Conservation (phyloP, 2,888 invertebrate genomes). For the Dicranocentrus wangi region DNA sequence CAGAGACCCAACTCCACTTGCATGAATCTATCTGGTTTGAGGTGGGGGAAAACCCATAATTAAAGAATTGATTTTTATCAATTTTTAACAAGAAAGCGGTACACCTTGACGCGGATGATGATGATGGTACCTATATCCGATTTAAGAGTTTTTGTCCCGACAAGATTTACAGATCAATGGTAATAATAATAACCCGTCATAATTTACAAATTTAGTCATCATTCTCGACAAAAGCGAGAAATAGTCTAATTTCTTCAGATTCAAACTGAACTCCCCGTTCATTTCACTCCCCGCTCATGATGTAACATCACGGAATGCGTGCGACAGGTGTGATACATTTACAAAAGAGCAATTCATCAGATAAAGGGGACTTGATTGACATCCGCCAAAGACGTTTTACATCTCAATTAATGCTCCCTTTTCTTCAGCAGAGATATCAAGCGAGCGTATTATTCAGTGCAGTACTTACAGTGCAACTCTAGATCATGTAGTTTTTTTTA, state of each 20-base stretch:
- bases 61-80: conserved; percentile 46
- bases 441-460: too few species aligned
- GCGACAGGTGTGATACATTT: conserved; percentile 72
- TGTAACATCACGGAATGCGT: conserved; percentile 70
- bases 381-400: conserved; percentile 72
- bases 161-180: neutral
- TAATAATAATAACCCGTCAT: conserved; percentile 36
- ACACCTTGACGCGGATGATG: too few species aligned
- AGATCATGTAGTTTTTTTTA: too few species aligned
- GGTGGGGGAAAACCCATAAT: conserved; percentile 52
- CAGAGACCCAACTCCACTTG: too few species aligned
- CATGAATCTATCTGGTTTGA: neutral
- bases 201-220: conserved; percentile 48
- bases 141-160: neutral
- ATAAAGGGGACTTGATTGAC: conserved; percentile 71
- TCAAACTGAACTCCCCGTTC: neutral
- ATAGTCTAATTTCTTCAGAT: neutral
- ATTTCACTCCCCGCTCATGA: conserved; percentile 46
- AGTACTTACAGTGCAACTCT: too few species aligned
- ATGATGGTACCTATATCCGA: too few species aligned
- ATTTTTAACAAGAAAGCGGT: neutral
- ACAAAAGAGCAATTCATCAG: conserved; percentile 64
- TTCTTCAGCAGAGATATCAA: conserved; percentile 32
- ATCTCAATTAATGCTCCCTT: conserved; percentile 66
- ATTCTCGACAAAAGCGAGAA: neutral